Evolutionary conservation across 1,140 invertebrate genomes (phyloP).

Genomic region (Eufriesea mexicana): DNA sequence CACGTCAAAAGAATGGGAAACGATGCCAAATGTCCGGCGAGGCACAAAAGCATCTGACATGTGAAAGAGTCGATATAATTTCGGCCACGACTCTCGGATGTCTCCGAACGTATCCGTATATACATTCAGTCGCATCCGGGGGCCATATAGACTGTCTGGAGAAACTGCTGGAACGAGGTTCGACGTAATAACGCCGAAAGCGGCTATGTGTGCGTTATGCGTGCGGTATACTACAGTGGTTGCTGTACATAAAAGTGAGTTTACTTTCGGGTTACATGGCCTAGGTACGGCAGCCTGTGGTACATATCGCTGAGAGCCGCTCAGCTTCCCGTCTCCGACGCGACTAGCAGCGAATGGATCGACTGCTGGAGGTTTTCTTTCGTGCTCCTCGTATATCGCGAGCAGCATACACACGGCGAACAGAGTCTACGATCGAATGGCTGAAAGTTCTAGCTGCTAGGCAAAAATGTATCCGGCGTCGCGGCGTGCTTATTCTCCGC

Average conservation of each 20-base stretch:
- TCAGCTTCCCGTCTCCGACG: constrained; percentile 28
- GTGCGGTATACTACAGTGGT: constrained; percentile 19
- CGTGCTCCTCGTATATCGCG: constrained; percentile 22
- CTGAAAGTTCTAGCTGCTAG: constrained; percentile 38
- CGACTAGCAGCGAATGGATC: constrained; percentile 20
- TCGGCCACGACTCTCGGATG: constrained; percentile 67
- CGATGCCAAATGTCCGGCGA: too few relatives aligned
- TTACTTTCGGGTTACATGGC: constrained; percentile 63
- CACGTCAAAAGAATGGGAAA: too few relatives aligned
- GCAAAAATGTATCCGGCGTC: constrained; percentile 55
- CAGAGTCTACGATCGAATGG: neutral
- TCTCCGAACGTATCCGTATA: constrained; percentile 24
- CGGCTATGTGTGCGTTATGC: constrained; percentile 54
- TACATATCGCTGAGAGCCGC: constrained; percentile 33
- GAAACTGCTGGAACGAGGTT: constrained; percentile 48
- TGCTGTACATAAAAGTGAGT: constrained; percentile 69
- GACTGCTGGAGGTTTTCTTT: constrained; percentile 31
- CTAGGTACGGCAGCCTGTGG: neutral
- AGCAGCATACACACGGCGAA: neutral
- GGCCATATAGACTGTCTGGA: constrained; percentile 41
- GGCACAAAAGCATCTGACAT: constrained; percentile 61
- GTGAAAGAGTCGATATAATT: constrained; percentile 72
- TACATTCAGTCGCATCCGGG: constrained; percentile 8
- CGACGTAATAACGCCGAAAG: constrained; percentile 49
- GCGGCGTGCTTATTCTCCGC: constrained; percentile 18